phyloP scores from a whole-genome alignment of 1,140 invertebrate species.

The Zaprionus camerounensis region DNA sequence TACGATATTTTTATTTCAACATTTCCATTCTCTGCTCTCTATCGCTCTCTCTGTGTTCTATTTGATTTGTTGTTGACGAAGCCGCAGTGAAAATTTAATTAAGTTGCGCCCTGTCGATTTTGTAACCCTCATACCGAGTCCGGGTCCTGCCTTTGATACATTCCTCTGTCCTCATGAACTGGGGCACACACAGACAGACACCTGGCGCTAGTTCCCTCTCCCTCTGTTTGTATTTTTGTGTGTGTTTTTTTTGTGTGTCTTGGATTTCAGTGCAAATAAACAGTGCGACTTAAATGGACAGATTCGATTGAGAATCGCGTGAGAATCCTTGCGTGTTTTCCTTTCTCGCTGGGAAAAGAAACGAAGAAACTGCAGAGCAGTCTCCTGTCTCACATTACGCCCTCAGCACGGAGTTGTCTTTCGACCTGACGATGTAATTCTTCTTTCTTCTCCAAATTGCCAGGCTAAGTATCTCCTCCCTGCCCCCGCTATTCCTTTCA shows the following conservation, averaged over 20 bases:
- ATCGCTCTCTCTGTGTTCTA: constrained; percentile 37
- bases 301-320: constrained; percentile 73
- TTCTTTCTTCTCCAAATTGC: constrained; percentile 33
- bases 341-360: constrained; percentile 62
- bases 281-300: constrained; percentile 54
- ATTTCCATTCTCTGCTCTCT: background rate
- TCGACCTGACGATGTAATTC: constrained; percentile 45
- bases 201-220: constrained; percentile 21
- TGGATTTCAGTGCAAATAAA: constrained; percentile 78
- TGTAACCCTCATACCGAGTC: constrained; percentile 4
- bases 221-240: background rate
- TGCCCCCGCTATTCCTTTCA: background rate
- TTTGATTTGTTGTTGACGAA: constrained; percentile 74
- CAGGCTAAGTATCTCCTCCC: constrained; percentile 15
- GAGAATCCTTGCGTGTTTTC: constrained; percentile 74
- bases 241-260: constrained; percentile 41
- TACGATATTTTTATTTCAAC: constrained; percentile 71
- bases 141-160: constrained; percentile 10
- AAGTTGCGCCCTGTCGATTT: constrained; percentile 59
- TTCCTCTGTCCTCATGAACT: constrained; percentile 38
- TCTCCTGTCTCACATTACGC: constrained; percentile 63
- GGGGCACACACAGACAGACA: constrained; percentile 31
- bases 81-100: constrained; percentile 83
- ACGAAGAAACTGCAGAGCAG: constrained; percentile 25
- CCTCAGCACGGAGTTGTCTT: constrained; percentile 70